A percentile compares a stretch with the other conserved stretches of the same genome.
phyloP scores from a whole-genome alignment of 2,113 vertebrate genomes.

The Perca schrenkii region DNA sequence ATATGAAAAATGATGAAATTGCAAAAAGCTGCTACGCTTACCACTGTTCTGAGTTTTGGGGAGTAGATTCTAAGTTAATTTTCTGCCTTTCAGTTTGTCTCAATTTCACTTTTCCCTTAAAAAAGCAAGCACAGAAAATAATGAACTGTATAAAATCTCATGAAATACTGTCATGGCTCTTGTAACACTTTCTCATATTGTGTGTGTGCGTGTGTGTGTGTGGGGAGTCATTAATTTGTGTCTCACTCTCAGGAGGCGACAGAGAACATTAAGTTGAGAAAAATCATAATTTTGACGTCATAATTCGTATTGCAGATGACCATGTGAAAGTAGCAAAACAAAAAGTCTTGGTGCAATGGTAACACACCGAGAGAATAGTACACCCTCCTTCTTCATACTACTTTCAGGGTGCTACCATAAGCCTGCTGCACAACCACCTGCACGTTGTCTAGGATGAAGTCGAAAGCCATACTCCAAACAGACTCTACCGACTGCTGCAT shows the following conservation, averaged over 20 bases:
- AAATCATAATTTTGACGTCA: neutral
- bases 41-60: conserved; percentile 18
- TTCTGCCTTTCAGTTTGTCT: conserved; percentile 24
- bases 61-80: conserved; percentile 8
- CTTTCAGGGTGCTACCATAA: conserved; percentile 97
- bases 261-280: conserved; percentile 19
- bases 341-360: neutral
- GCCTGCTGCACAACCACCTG: conserved; percentile 97
- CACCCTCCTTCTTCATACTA: conserved; percentile 82
- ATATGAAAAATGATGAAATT: conserved; percentile 16
- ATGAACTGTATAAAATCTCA: neutral
- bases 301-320: conserved; percentile 1
- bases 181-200: conserved; percentile 3
- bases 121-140: conserved; percentile 17
- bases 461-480: conserved; percentile 99
- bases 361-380: conserved; percentile 10
- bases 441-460: conserved; percentile 99
- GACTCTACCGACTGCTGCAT: conserved; percentile 98
- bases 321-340: conserved; percentile 20
- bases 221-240: neutral
- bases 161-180: conserved; percentile 35
- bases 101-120: neutral
- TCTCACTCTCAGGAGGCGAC: conserved; percentile 7
- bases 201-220: neutral
- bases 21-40: conserved; percentile 51